Base-by-base conservation (phyloP, 2,888 invertebrate species). In the Melieria picta region DNA sequence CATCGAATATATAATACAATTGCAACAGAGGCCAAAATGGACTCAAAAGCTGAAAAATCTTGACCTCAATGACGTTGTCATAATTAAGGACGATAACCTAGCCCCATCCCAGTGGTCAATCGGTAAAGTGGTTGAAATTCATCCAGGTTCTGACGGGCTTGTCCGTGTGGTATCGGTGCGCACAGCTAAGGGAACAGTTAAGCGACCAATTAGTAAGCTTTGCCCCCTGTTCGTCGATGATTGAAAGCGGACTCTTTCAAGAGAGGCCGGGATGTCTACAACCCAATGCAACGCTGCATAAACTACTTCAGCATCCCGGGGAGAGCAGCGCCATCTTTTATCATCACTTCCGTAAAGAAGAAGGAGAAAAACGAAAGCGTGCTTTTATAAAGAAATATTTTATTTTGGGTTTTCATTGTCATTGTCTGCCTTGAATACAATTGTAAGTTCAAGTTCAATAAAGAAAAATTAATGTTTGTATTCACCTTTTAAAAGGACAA, bases 1-100 rank as follows among this genome's bases (percentile, higher is more conserved):
- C 16, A 1, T 16, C 16, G 16, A 16, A 16, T 16, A 16, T 1
- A 16, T 16, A 16, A 16, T 16, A 16, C 16, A 16, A 16, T 16
- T 76, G 4, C 72, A 75, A 62, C 57, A 66, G 48, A 47, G 69
- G 42, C 72, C 72, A 10, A 77, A 75, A 57, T 76, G 73, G 74
- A 5, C 62, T 7, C 10, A 66, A 5, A 64, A 30, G 11, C 10
- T 69, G 5, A 47, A 63, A 7, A 74, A 75, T 52, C 42, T 76
- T 0, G 55, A 75, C 61, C 52, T 56, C 10, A 52, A 76, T n/a
- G 69, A 76, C 7, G 48, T 76, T 4, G 71, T 75, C 0, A 9
- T 69, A 7, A 30, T 72, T 9, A 72, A 72, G n/a, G 50, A 50
- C 11, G 50, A 50, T 11, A 50, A 50, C 11, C 11, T 50, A 1